These are phyloP conservation scores for Reticulitermes lucifugus DNA, from an alignment of 2,888 invertebrate genomes.

Conservation along the genomic window DNA sequence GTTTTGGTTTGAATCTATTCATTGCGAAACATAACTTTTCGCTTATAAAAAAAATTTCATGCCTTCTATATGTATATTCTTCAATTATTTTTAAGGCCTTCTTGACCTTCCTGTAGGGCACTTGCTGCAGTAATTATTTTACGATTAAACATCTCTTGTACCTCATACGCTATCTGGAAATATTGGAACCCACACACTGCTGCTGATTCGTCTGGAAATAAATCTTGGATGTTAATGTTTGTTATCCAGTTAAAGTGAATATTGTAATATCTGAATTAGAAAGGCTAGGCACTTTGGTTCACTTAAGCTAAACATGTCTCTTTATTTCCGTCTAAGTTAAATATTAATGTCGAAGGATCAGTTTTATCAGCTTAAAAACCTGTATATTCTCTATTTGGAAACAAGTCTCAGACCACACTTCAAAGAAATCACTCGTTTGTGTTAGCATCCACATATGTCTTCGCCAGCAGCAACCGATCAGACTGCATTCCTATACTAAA, in stretches of 20 bases:
- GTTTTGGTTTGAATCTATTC: no score
- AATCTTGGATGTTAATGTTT: background rate
- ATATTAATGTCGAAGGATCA: background rate
- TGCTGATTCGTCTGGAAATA: no score
- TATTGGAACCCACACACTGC: no score
- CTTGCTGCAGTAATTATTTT: no score
- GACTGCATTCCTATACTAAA: background rate
- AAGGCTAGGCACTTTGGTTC: background rate
- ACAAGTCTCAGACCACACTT: background rate
- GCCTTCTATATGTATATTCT: no score
- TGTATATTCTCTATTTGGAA: background rate
- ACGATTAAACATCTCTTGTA: no score
- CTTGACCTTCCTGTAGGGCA: no score
- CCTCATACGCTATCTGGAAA: no score
- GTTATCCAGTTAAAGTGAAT: background rate
- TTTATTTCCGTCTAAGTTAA: background rate
- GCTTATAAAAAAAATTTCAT: no score
- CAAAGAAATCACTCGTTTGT: background rate
- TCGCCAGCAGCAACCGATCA: background rate
- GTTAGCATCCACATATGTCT: background rate
- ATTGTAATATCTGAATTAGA: background rate
- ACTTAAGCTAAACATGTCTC: background rate
- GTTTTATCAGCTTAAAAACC: background rate
- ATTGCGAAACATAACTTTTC: no score
- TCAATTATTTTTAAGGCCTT: no score